Base-by-base conservation (phyloP, 2,888 invertebrate species). In the Chironomus tentans region DNA sequence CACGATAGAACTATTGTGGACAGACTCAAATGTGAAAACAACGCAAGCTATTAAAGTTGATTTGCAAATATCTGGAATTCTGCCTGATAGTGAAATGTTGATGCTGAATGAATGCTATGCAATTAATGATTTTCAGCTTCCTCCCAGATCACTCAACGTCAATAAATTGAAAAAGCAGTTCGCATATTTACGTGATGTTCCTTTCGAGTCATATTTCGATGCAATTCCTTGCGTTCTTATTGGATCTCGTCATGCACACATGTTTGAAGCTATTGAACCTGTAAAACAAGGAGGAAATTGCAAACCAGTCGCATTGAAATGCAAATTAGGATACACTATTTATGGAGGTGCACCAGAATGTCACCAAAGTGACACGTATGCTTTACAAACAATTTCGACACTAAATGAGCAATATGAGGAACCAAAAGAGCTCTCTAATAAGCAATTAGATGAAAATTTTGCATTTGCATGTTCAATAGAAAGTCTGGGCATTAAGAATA, bases 401-500 rank as follows among this genome's bases (percentile, higher is more conserved):
- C 13, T 3, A 47, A 47, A 4, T 47, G 4, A 2, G 2, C 47
- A 47, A 4, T 50, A 4, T n/a, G 13, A 10, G 4, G 4, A n/a
- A n/a, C n/a, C n/a, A n/a, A n/a, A n/a, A n/a, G n/a, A 13, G 13
- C 13, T 12, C 13, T 2, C 50, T 12, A 12, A 62, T 22, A 21
- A 62, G 18, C 4, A 62, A 7, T 10, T 62, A 4, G 4, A 62
- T 56, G n/a, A 77, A 21, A 10, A 50, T n/a, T 72, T 77, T 10
- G 77, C 77, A 47, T 70, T 68, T 12, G 48, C 47, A 22, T 73
- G 46, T 46, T 10, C 46, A 2, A 47, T 72, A 28, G 76, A 68
- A 22, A 76, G 28, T 72, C 22, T 78, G 4, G 73, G 50, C 22
- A 13, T 46, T 1, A 73, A 5, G 22, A 21, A 13, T 1, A 50